Evolutionary conservation across 2,888 invertebrate species (phyloP).

Genomic region (Limnephilus marmoratus): DNA sequence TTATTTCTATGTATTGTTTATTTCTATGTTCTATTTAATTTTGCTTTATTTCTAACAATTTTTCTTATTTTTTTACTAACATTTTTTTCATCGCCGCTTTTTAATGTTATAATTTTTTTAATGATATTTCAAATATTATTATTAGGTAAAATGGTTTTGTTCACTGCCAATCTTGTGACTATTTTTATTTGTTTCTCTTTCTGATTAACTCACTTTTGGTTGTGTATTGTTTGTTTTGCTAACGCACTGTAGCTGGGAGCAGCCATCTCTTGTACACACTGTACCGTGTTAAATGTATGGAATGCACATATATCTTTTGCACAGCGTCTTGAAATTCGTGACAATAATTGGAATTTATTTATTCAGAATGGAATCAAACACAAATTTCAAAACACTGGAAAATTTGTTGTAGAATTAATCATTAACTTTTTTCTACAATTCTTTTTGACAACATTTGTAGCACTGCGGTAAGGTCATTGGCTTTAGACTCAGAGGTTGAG

Average conservation of each 20-base stretch:
- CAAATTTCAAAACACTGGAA: neutral
- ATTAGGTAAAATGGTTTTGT: neutral
- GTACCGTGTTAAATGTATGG: conserved; percentile 75
- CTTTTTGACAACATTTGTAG: neutral
- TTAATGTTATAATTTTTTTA: too few species aligned
- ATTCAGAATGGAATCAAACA: neutral
- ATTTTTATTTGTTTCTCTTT: conserved; percentile 19
- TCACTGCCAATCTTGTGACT: neutral
- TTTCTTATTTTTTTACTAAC: neutral
- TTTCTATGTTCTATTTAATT: too few species aligned
- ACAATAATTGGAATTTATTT: neutral
- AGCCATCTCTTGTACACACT: conserved; percentile 75
- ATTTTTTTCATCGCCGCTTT: too few species aligned
- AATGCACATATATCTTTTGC: neutral
- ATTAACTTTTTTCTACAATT: too few species aligned
- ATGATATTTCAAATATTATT: neutral
- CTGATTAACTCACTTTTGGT: neutral
- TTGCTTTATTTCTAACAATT: neutral
- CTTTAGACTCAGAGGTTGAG: too few species aligned
- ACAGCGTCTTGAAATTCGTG: neutral
- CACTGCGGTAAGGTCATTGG: neutral
- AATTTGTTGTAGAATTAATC: too few species aligned
- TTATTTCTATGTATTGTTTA: neutral
- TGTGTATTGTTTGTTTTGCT: conserved; percentile 46
- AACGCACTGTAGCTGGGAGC: conserved; percentile 70